Base-by-base conservation (phyloP, 2,113 vertebrate species). In the Capricornis sumatraensis region DNA sequence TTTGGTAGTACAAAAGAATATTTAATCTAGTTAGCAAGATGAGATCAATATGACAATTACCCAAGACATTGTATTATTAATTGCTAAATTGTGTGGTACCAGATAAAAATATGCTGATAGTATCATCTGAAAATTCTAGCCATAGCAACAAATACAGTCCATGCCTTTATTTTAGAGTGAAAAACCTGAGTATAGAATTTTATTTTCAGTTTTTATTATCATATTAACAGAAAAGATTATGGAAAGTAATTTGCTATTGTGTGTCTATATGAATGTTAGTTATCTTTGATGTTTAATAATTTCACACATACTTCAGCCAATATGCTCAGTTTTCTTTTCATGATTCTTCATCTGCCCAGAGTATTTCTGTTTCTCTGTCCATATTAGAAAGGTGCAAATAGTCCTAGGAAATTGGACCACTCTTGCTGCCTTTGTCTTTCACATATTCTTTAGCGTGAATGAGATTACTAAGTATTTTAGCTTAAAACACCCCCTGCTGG, bases 101-200 rank as follows among this genome's bases (percentile, higher is more conserved):
- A 47, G 71, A 50, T 91, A 76, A 91, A 93, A 76, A 88, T 91
- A 5, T 47, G 76, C 64, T 89, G 58, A 92, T 43, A 92, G 45
- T 67, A 83, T 94, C 12, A 82, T 27, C 83, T 67, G 28, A 45
- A 82, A 86, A 55, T 91, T 62, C 74, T 30, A 81, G 58, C 76
- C 19, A 9, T 64, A 30, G 30, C 36, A 14, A 30, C 43, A 87
- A 23, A 87, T 40, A 81, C 6, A 53, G 62, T 23, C n/a, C 3
- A 13, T 7, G 6, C 76, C 83, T 97, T 88, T 88, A 90, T 96
- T 97, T 90, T 74, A 92, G 89, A 96, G 86, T 92, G 92, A 74
- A 0, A 67, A 84, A 94, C 30, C 57, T 23, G 10, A 96, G 62
- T 47, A 89, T 33, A 95, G 79, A 91, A 60, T 53, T 87, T 91